These are phyloP conservation scores for Adelges cooleyi DNA, from an alignment of 1,140 invertebrate species.

Conservation along the genomic window DNA sequence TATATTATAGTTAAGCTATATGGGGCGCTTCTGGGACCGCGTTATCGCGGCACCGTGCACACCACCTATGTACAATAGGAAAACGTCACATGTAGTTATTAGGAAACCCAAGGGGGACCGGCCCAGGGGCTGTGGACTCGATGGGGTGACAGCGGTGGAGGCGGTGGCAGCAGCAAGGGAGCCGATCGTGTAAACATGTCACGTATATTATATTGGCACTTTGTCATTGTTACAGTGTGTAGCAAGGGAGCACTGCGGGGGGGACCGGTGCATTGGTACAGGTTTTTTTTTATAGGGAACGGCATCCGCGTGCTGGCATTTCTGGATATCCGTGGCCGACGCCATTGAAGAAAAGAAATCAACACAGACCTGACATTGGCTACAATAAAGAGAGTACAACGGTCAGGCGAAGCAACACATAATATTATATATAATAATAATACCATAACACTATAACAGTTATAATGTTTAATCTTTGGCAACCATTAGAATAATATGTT, in stretches of 20 bases:
- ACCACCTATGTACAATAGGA: neutral
- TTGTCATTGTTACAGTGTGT: neutral
- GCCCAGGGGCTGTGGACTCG: neutral
- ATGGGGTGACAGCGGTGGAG: neutral
- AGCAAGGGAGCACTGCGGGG: neutral
- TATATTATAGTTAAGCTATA: too few species aligned
- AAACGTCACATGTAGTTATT: constrained; percentile 10
- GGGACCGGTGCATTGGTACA: neutral
- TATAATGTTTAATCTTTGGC: too few species aligned
- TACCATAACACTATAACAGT: too few species aligned
- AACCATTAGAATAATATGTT: too few species aligned
- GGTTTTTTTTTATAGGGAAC: neutral
- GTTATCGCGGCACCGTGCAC: constrained; percentile 1
- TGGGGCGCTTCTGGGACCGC: neutral
- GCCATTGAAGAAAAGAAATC: too few species aligned
- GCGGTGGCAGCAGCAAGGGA: neutral
- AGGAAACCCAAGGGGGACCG: neutral
- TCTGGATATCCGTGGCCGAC: neutral
- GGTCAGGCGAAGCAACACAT: too few species aligned
- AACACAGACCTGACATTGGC: too few species aligned
- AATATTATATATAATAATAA: too few species aligned
- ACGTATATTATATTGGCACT: constrained; percentile 3
- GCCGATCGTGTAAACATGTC: constrained; percentile 5
- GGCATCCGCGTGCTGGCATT: neutral
- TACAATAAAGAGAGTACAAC: too few species aligned